Percentiles rank a stretch among this genome's conserved stretches.
These are phyloP conservation scores for Mustela nigripes DNA, from an alignment of 2,113 vertebrate genomes.

Conservation along the genomic window DNA sequence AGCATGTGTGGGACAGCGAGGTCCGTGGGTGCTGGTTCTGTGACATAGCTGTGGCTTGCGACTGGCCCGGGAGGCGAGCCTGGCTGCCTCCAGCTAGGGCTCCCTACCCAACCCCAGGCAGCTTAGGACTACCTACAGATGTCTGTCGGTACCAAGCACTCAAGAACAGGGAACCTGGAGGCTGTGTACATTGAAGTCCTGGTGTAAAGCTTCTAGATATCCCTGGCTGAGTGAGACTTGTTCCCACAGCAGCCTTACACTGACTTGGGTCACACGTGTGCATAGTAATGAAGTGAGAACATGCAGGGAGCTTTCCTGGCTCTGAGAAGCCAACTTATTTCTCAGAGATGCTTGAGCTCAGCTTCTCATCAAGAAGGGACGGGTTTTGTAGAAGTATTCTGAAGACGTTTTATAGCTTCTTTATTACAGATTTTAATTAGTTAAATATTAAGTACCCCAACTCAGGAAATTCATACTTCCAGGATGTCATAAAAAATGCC, in stretches of 20 bases:
- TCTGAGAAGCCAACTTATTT: neutral
- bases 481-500: neutral
- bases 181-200: slow-evolving; percentile 28
- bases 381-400: neutral
- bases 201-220: neutral
- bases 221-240: neutral
- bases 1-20: neutral
- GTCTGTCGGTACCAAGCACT: neutral
- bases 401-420: neutral
- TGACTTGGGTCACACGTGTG: neutral
- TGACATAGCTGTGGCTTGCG: no score
- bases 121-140: neutral
- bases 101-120: neutral
- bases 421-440: slow-evolving; percentile 33
- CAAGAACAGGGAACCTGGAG: neutral
- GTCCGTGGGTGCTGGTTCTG: neutral
- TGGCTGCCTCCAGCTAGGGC: neutral
- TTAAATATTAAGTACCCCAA: slow-evolving; percentile 22
- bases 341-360: neutral
- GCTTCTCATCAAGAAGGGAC: neutral
- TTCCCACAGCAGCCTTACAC: neutral
- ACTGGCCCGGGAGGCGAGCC: neutral
- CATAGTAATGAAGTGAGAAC: neutral
- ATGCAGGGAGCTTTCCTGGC: neutral
- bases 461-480: slow-evolving; percentile 19